Percentiles rank a stretch among this genome's conserved stretches.
These are phyloP conservation scores for Nothocercus julius DNA, from an alignment of 2,113 vertebrate species.

Conservation along the genomic window DNA sequence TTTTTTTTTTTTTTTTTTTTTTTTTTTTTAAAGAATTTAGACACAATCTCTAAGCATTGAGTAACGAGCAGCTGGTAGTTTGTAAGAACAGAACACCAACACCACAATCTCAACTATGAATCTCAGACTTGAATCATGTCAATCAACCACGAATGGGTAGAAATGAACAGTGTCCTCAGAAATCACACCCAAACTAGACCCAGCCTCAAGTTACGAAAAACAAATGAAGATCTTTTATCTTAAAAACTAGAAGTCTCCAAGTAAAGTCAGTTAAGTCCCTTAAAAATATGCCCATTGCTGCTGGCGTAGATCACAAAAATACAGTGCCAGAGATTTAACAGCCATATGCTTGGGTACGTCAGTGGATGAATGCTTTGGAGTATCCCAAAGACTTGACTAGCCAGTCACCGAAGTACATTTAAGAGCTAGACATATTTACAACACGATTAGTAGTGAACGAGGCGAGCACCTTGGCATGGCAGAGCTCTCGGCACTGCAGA, in stretches of 20 bases:
- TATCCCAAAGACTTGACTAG: neutral
- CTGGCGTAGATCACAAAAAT: neutral
- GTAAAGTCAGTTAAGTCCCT: neutral
- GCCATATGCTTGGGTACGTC: fast-evolving
- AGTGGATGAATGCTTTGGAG: neutral
- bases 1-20: neutral
- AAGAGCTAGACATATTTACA: neutral
- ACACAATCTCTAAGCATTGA: too few relatives aligned
- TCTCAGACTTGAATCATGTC: neutral
- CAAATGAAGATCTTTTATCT: neutral
- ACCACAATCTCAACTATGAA: neutral
- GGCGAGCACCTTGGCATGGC: neutral
- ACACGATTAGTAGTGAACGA: neutral
- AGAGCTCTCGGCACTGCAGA: neutral
- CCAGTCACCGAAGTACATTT: neutral
- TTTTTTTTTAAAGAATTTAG: neutral
- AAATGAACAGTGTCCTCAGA: neutral
- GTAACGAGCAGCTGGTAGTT: too few relatives aligned
- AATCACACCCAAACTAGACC: neutral
- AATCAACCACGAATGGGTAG: neutral
- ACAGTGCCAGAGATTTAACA: neutral
- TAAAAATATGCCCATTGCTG: neutral
- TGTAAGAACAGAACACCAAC: neutral
- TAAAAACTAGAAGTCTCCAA: neutral
- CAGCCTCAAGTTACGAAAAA: neutral